Evolutionary conservation across 2,888 invertebrate species (phyloP).

Genomic region (Drepanosiphum platanoidis): DNA sequence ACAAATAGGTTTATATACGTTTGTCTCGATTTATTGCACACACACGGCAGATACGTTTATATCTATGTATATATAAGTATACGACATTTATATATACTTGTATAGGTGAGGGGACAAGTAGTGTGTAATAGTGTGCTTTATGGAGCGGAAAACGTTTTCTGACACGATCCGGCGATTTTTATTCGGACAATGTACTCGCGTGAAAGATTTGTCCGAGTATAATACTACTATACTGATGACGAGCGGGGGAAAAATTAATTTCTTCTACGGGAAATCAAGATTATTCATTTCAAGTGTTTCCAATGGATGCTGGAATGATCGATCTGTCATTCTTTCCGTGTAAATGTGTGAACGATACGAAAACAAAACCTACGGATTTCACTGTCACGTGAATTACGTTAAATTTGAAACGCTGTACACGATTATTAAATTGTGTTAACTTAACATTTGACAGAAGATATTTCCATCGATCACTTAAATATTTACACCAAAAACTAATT

Average conservation of each 20-base stretch:
- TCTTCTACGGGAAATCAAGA: slow-evolving; percentile 14
- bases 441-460: background rate
- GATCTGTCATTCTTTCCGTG: background rate
- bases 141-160: slow-evolving; percentile 39
- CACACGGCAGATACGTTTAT: background rate
- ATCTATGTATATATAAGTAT: background rate
- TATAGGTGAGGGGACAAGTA: background rate
- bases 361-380: background rate
- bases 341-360: background rate
- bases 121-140: background rate
- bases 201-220: background rate
- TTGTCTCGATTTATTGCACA: slow-evolving; percentile 48
- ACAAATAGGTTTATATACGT: slow-evolving; percentile 22
- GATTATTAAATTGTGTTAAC: background rate
- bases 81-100: too few relatives aligned
- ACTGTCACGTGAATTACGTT: background rate
- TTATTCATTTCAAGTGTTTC: background rate
- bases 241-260: background rate
- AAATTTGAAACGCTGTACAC: background rate
- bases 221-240: background rate
- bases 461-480: background rate
- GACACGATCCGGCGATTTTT: slow-evolving; percentile 37
- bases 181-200: background rate
- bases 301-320: slow-evolving; percentile 26
- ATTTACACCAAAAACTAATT: background rate